phyloP scores from a whole-genome alignment of 2,888 invertebrate genomes.

The Patella depressa region DNA sequence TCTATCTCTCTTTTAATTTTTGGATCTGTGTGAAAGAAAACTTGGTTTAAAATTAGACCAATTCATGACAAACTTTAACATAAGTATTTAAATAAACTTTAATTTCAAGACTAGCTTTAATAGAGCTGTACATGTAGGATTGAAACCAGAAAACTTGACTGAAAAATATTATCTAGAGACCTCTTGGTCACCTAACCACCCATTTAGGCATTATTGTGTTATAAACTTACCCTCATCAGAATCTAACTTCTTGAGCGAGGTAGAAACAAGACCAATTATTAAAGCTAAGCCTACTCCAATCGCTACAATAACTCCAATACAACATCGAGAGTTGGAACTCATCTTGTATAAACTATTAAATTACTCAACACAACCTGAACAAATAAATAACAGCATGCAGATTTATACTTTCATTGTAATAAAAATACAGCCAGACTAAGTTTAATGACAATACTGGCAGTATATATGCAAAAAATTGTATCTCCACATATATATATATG shows the following conservation, averaged over 20 bases:
- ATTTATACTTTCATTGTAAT: no score
- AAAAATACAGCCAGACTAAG: no score
- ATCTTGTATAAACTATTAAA: no score
- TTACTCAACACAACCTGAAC: no score
- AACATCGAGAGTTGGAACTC: neutral
- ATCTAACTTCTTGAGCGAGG: slow-evolving; percentile 60
- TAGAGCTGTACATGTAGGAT: no score
- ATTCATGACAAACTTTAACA: neutral
- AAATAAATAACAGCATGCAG: no score
- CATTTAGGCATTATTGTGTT: neutral
- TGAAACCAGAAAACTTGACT: no score
- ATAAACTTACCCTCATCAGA: slow-evolving; percentile 59
- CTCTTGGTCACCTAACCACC: neutral
- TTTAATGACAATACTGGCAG: no score
- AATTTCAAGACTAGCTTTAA: neutral
- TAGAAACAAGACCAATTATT: slow-evolving; percentile 50
- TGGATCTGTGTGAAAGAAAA: neutral
- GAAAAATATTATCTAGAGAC: neutral
- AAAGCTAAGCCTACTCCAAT: slow-evolving; percentile 40
- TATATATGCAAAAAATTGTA: no score
- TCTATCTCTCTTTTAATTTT: no score
- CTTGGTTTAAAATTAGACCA: neutral
- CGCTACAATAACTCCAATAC: slow-evolving; percentile 35
- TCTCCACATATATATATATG: no score
- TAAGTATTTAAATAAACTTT: no score